Evolutionary conservation across 2,888 invertebrate genomes (phyloP), one percentile per base, ranked within the genome.

Genomic region (Tetragnatha montana): DNA sequence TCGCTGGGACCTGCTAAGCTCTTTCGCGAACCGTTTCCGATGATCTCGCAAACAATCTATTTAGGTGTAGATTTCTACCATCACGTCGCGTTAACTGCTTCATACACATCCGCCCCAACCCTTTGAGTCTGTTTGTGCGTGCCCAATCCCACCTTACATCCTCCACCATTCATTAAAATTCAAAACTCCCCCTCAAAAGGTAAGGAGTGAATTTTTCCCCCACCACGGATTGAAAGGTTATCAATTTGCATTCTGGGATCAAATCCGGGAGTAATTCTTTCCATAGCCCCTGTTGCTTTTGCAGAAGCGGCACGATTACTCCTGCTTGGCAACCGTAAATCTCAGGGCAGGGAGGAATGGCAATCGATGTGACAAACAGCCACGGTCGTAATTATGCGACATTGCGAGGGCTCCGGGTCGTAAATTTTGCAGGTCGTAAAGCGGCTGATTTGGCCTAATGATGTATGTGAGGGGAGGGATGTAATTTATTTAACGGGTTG

Each of bases 321-420:
- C 49, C n/a, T 73, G 60, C 21, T n/a, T 50, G 50, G 47, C 71
- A 8, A 79, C 22, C 86, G 73, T 80, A 73, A 86, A 86, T 80
- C 73, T 47, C 10, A n/a, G n/a, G n/a, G 73, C 0, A 35, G n/a
- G 79, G 79, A 86, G 71, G 71, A 79, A 86, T 76, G 68, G 80
- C 71, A 81, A 87, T 87, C 87, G 87, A 81, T 81, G 85, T 87
- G 87, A 87, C 87, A 87, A 87, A 87, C 87, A 75, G 81, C 60
- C 75, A 69, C 69, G 60, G 81, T 35, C 69, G 81, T 87, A 87
- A 87, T 87, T 87, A 87, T 81, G 69, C 81, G 87, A 74, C 87
- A 70, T 87, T 81, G 81, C 81, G 81, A 75, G 69, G 69, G 49
- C 81, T 50, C 69, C 17, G 60, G 87, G 70, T 81, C 81, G 81